Evolutionary conservation across 2,888 invertebrate genomes (phyloP).

Genomic region (Parnassius orleans): DNA sequence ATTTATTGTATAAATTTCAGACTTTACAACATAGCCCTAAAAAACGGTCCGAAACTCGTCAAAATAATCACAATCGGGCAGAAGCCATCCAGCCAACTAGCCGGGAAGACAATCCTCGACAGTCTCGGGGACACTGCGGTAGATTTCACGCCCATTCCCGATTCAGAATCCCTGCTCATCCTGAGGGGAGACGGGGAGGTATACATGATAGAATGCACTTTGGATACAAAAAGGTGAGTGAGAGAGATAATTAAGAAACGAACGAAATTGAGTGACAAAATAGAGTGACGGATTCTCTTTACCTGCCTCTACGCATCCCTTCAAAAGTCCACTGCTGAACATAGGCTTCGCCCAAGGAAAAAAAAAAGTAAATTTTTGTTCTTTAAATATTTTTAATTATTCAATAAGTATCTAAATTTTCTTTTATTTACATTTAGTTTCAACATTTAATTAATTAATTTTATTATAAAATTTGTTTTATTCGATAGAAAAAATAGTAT

Average conservation of each 20-base stretch:
- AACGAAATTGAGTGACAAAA: too few relatives aligned
- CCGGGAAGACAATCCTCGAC: slow-evolving; percentile 71
- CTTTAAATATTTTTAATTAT: too few relatives aligned
- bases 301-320: too few relatives aligned
- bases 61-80: slow-evolving; percentile 62
- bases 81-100: slow-evolving; percentile 62
- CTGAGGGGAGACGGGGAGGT: slow-evolving; percentile 93
- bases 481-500: too few relatives aligned
- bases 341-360: too few relatives aligned
- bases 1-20: slow-evolving; percentile 45
- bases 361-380: too few relatives aligned
- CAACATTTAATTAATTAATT: too few relatives aligned
- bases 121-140: slow-evolving; percentile 92
- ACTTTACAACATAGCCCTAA: slow-evolving; percentile 70
- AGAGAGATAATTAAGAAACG: background rate
- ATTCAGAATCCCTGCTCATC: slow-evolving; percentile 81
- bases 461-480: too few relatives aligned
- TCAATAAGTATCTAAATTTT: too few relatives aligned
- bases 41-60: slow-evolving; percentile 61
- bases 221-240: slow-evolving; percentile 56
- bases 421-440: too few relatives aligned
- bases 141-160: slow-evolving; percentile 85
- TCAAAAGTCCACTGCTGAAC: too few relatives aligned
- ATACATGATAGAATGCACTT: slow-evolving; percentile 74
- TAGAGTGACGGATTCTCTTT: too few relatives aligned